Conservation (phyloP, 1,140 invertebrate species). For the Matsumurasca onukii region DNA sequence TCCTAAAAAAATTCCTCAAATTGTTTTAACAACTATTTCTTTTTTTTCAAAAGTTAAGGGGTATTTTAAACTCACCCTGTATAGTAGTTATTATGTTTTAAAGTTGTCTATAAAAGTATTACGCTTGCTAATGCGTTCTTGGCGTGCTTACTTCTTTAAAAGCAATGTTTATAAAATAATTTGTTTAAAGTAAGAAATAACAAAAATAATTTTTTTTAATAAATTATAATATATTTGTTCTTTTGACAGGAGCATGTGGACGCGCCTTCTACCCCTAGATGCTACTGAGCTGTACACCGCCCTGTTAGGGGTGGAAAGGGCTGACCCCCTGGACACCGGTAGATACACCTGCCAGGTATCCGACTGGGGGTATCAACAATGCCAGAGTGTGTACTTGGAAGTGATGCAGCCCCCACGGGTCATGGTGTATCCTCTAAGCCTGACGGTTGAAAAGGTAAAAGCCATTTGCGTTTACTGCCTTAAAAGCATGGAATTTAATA, state of each 20-base stretch:
- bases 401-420: constrained; percentile 67
- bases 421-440: constrained; percentile 68
- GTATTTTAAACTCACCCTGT: too few species aligned
- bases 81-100: too few species aligned
- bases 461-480: too few species aligned
- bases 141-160: too few species aligned
- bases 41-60: too few species aligned
- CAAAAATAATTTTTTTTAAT: constrained; percentile 26
- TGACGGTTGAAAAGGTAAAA: constrained; percentile 70
- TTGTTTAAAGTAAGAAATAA: constrained; percentile 11
- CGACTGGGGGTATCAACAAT: constrained; percentile 69
- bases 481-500: too few species aligned
- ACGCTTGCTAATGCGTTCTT: too few species aligned
- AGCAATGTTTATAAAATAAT: background rate
- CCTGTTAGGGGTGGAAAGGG: constrained; percentile 62
- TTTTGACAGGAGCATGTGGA: constrained; percentile 48
- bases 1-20: too few species aligned
- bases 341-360: constrained; percentile 51
- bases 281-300: constrained; percentile 66
- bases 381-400: constrained; percentile 55
- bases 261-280: constrained; percentile 55
- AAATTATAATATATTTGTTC: background rate
- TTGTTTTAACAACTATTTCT: too few species aligned
- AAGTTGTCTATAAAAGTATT: too few species aligned
- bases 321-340: constrained; percentile 65